Evolutionary conservation across 35 echinoderm and acorn worm genomes (phyloP), one percentile per base, ranked within the genome.

Genomic region (Holothuria glaberrima): DNA sequence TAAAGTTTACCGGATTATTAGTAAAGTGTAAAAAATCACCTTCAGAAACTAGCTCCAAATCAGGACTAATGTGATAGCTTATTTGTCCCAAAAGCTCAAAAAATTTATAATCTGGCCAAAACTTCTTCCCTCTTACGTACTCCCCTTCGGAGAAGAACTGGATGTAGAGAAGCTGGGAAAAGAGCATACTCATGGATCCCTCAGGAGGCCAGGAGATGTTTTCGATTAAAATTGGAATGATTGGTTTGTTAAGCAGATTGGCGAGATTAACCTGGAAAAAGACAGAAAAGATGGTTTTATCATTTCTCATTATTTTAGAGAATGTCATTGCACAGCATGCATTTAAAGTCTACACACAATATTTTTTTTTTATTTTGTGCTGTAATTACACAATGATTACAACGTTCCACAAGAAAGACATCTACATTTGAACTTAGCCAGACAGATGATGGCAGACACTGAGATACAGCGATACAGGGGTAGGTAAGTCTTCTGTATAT

Each of bases 141-240:
- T 92, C 95, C 63, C 94, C 92, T 22, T 94, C 74, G 26, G 88
- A 90, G 35, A 74, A 94, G 64, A 98, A 90, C 66, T 98, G 92
- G 29, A 94, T 98, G 93, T 94, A 94, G 26, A 98, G 95, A 0
- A 98, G 93, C 72, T 92, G 92, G 18, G 95, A 79, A 61, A 98
- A 98, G 12, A 98, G 82, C 90, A 98, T 94, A 71, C 95, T 98
- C 95, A 98, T 98, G 27, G 95, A 91, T 35, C 95, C 95, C 24
- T 91, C 90, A 84, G 95, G 95, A 30, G 95, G 95, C 95, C 95
- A 98, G 17, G 79, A 14, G 22, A 86, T 94, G 44, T 86, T 89
- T 29, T 98, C 95, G 18, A 98, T 92, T 31, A 98, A 93, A 6
- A 98, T 86, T 19, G 95, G 95, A 31, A 98, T 94, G 91, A 98